Base-by-base conservation (phyloP, 2,113 vertebrate genomes). In the Colossoma macropomum region DNA sequence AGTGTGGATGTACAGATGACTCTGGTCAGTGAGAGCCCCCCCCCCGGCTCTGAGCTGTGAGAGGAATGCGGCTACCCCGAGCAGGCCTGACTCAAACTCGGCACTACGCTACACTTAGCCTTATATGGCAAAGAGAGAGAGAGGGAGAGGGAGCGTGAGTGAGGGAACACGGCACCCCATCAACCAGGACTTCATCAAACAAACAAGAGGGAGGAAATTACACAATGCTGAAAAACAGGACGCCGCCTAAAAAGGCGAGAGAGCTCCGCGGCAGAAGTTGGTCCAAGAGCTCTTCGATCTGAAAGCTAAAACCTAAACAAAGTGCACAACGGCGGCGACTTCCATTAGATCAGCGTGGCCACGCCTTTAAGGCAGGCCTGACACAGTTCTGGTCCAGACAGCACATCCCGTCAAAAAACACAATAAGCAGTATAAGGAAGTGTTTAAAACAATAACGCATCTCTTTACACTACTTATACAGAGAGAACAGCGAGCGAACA, bases 31-130 rank as follows among this genome's bases (percentile, higher is more conserved):
- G 54, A 59, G 21, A 59, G 54, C 16, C 15, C 17, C 1, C 17
- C 50, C 50, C 16, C 4, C 50, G 50, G 4, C 10, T 17, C 2
- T 59, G 54, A 59, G 54, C 59, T 27, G 54, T 38, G 71, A 38
- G 50, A 86, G 85, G 88, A 84, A 90, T 89, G 87, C 62, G 30
- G 69, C 27, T 50, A 70, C 77, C 82, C 69, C 70, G 23, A 59
- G 28, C 50, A 32, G 23, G 59, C 21, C 91, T 75, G 82, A 79
- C 60, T 80, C 74, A 85, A 77, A 86, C 78, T 69, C 77, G 77
- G 56, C 82, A 32, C 45, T 48, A 59, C 86, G 84, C 77, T 82
- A 89, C 82, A 85, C 83, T 89, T 90, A 62, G 7, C 94, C 93
- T 84, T 86, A 92, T 90, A 90, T 81, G 83, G 87, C 80, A 85